Conservation (phyloP, 2,888 invertebrate species). For the Aleiodes alternator region DNA sequence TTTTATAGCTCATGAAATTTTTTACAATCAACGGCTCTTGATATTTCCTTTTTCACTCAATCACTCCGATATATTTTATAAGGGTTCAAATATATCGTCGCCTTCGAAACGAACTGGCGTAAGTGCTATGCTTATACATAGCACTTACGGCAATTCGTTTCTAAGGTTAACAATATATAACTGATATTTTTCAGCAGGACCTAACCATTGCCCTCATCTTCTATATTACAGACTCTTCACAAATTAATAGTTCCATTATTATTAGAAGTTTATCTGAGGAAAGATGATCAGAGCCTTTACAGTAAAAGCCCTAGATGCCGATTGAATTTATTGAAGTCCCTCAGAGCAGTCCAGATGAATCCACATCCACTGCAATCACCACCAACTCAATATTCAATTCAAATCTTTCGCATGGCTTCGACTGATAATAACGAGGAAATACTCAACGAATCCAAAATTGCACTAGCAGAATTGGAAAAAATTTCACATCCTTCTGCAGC, state of each 20-base stretch:
- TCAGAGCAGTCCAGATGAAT: constrained; percentile 64
- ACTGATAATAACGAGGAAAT: constrained; percentile 61
- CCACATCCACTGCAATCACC: constrained; percentile 62
- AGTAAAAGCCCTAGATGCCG: constrained; percentile 60
- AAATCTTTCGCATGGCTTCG: constrained; percentile 66
- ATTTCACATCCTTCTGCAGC: constrained; percentile 67
- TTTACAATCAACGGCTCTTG: too few species aligned
- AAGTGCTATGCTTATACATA: too few species aligned
- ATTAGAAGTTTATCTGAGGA: constrained; percentile 64
- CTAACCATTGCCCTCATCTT: not conserved
- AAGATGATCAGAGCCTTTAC: constrained; percentile 58
- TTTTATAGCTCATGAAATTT: too few species aligned
- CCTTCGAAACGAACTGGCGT: too few species aligned
- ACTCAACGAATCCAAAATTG: constrained; percentile 62
- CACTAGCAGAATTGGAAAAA: constrained; percentile 65
- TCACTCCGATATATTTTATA: too few species aligned
- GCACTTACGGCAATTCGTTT: too few species aligned
- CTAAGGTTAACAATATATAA: too few species aligned
- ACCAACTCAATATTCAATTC: constrained; percentile 66
- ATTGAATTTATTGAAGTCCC: constrained; percentile 63
- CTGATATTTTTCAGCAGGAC: not conserved
- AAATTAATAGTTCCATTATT: constrained; percentile 60
- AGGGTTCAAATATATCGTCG: too few species aligned
- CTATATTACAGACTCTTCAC: constrained; percentile 62
- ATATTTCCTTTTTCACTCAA: too few species aligned